These are phyloP conservation scores for Dasyprocta punctata DNA, from an alignment of 2,113 vertebrate genomes.

Conservation along the genomic window DNA sequence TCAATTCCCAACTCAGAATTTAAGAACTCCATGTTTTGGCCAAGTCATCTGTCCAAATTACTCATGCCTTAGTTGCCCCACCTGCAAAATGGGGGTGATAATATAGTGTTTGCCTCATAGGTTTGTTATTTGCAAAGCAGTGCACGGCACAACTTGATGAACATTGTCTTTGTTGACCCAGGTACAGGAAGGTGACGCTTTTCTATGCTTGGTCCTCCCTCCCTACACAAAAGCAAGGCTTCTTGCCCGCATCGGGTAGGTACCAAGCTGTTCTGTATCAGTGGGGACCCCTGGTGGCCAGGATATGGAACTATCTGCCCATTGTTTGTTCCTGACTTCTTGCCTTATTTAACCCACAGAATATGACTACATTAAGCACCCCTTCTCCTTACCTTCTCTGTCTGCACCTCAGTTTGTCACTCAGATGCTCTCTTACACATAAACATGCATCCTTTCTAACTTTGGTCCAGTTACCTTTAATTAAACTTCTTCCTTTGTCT, in stretches of 20 bases:
- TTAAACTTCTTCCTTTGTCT: neutral
- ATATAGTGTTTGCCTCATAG: neutral
- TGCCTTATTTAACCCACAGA: neutral
- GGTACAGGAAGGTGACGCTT: neutral
- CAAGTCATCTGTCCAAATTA: neutral
- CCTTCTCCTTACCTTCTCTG: neutral
- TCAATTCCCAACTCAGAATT: neutral
- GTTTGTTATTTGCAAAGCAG: neutral
- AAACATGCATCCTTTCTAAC: neutral
- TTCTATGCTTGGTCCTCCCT: neutral
- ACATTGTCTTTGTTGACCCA: neutral
- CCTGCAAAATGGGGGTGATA: neutral
- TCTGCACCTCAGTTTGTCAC: neutral
- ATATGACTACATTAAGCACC: neutral
- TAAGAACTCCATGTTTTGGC: neutral
- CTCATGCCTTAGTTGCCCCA: neutral
- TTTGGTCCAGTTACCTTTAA: neutral
- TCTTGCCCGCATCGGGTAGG: neutral
- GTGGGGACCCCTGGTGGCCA: neutral
- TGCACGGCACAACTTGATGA: neutral
- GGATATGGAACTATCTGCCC: neutral
- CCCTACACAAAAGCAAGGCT: neutral
- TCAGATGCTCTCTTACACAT: neutral
- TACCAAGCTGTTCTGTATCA: constrained; percentile 22
- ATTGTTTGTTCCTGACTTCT: too few relatives aligned